Evolutionary conservation across 2,113 vertebrate species (phyloP).

Genomic region (Seriola quinqueradiata): DNA sequence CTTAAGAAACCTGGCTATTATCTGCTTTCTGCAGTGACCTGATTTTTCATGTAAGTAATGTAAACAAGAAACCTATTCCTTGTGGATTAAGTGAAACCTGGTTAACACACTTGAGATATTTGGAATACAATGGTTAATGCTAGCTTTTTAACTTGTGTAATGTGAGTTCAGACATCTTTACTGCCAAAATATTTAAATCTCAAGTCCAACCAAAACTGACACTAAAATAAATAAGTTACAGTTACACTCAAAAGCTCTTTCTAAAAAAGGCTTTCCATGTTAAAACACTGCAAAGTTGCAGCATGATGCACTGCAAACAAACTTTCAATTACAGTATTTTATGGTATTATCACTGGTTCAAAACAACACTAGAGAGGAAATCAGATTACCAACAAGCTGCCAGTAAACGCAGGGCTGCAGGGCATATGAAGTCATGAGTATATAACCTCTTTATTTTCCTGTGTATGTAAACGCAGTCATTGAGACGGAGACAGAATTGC

Average conservation of each 20-base stretch:
- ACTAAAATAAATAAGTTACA: neutral
- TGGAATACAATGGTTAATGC: neutral
- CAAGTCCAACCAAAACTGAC: neutral
- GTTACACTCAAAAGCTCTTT: neutral
- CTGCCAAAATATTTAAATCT: neutral
- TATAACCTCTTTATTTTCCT: neutral
- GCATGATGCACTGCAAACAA: neutral
- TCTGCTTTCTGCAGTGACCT: neutral
- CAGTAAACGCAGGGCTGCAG: neutral
- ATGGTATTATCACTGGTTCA: neutral
- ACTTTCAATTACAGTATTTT: neutral
- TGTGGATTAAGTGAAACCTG: slow-evolving; percentile 2
- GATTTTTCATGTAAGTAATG: neutral
- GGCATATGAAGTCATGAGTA: neutral
- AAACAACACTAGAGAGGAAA: neutral
- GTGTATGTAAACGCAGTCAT: slow-evolving; percentile 4
- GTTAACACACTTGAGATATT: neutral
- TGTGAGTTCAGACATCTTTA: neutral
- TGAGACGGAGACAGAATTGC: slow-evolving; percentile 33
- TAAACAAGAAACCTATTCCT: neutral
- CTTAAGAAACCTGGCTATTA: neutral
- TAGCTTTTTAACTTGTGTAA: neutral
- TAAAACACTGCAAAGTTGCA: neutral
- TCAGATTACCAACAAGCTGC: neutral
- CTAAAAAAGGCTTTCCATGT: neutral